Evolutionary conservation across 35 echinoderm and acorn worm species (phyloP).

Genomic region (Nesometra sesokonis): DNA sequence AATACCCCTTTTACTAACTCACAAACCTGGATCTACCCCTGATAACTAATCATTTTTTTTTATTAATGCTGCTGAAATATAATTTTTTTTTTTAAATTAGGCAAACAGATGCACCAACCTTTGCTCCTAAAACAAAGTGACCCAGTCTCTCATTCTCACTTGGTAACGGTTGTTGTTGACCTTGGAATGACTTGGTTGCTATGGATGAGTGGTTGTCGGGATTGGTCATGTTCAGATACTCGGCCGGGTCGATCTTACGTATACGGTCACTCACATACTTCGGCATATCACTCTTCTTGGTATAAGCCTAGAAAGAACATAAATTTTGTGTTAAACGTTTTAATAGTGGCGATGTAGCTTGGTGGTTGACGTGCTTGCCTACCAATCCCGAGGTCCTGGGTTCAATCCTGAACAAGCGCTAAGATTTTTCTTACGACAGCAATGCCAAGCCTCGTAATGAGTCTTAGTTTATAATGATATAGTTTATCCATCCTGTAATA

Average conservation of each 20-base stretch:
- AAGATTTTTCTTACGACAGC: no score
- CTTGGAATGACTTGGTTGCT: conserved; percentile 77
- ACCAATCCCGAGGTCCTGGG: no score
- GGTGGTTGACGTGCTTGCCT: no score
- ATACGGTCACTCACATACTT: conserved; percentile 41
- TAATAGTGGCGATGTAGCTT: no score
- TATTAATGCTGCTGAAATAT: not conserved
- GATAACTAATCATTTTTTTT: not conserved
- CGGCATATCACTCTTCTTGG: conserved; percentile 72
- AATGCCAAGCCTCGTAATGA: no score
- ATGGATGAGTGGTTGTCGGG: conserved; percentile 92
- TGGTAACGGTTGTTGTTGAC: conserved; percentile 59
- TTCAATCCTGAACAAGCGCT: no score
- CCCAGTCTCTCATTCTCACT: conserved; percentile 67
- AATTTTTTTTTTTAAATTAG: not conserved
- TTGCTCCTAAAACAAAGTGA: conserved; percentile 64
- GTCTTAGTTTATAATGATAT: no score
- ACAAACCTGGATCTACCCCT: no score
- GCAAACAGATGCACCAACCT: conserved; percentile 32
- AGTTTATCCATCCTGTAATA: no score
- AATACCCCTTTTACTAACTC: no score
- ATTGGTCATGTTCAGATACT: conserved; percentile 95
- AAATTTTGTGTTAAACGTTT: no score
- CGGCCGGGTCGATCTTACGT: conserved; percentile 62
- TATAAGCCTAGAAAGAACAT: conserved; percentile 50